Evolutionary conservation across 2,797 vertebrate genomes (phyloP).

Genomic region (Megalops cyprinoides): DNA sequence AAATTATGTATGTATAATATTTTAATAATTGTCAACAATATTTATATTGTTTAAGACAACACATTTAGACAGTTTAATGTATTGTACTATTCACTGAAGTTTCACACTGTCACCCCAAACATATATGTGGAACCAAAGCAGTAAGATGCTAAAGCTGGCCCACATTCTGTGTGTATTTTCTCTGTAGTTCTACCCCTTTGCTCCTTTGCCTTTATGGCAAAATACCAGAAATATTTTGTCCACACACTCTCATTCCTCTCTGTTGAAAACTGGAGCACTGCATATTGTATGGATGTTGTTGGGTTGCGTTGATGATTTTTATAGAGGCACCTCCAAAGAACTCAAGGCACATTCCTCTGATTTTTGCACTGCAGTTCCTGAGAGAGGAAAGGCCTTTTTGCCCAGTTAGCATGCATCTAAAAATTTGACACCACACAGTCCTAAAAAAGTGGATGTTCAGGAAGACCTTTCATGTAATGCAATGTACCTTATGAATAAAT

Average conservation of each 20-base stretch:
- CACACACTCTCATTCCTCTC: not conserved
- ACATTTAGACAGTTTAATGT: too few species aligned
- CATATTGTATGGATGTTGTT: not conserved
- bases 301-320: not conserved
- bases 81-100: not conserved
- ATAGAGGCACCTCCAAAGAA: not conserved
- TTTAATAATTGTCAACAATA: too few species aligned
- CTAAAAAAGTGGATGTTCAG: not conserved
- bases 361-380: not conserved
- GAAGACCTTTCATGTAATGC: not conserved
- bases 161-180: too few species aligned
- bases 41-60: too few species aligned
- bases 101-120: not conserved
- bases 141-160: too few species aligned
- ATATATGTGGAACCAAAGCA: too few species aligned
- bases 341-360: not conserved
- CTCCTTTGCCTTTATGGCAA: too few species aligned
- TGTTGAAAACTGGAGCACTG: not conserved
- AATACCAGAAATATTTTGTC: not conserved
- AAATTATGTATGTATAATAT: too few species aligned
- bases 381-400: not conserved
- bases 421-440: not conserved
- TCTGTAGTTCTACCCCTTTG: too few species aligned
- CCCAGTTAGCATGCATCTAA: not conserved
- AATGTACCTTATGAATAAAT: not conserved